Evolutionary conservation across 2,113 vertebrate genomes (phyloP).

Genomic region (Oreochromis spilurus): DNA sequence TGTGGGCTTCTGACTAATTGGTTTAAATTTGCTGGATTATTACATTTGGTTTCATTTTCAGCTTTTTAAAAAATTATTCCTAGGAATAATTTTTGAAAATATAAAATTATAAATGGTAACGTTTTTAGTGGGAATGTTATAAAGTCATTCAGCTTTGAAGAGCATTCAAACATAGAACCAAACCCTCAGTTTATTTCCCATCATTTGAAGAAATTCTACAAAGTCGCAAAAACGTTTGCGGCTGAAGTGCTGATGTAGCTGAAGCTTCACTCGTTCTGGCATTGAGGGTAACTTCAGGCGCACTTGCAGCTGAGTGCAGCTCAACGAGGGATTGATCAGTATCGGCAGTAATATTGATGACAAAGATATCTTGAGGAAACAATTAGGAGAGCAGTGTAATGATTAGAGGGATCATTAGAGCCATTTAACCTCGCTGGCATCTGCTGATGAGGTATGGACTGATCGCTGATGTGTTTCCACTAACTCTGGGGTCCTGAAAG

Average conservation of each 20-base stretch:
- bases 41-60: background rate
- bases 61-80: accelerated
- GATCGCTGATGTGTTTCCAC: background rate
- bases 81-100: background rate
- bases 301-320: background rate
- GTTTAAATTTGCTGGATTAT: background rate
- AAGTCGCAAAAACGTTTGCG: background rate
- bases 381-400: slow-evolving; percentile 43
- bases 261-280: background rate
- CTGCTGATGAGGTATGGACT: slow-evolving; percentile 24
- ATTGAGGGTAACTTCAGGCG: background rate
- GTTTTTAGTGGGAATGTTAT: background rate
- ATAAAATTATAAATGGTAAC: background rate
- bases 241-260: background rate
- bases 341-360: slow-evolving; percentile 44
- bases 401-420: slow-evolving; percentile 34
- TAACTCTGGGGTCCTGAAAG: background rate
- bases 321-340: slow-evolving; percentile 1
- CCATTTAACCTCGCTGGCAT: slow-evolving; percentile 36
- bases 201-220: background rate
- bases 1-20: background rate
- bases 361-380: slow-evolving; percentile 45
- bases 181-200: background rate
- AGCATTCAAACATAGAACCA: background rate
- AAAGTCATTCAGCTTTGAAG: accelerated